phyloP scores from a whole-genome alignment of 2,797 vertebrate species.

The Galagoides demidoff region DNA sequence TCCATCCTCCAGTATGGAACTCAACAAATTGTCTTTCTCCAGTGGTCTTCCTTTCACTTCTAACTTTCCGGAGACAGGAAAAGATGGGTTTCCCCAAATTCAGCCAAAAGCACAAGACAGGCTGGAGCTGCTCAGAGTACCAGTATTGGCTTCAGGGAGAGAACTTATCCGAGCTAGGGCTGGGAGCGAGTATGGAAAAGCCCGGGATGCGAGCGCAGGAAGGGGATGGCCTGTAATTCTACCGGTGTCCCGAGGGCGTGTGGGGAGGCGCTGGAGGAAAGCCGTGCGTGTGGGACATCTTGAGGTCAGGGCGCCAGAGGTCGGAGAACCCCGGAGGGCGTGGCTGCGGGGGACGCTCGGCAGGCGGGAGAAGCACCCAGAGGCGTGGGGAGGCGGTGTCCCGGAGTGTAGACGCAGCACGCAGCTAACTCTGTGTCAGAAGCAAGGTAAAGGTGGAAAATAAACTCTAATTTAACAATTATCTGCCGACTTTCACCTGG shows the following conservation, averaged over 20 bases:
- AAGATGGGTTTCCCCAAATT: not conserved
- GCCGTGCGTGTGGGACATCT: fast-evolving
- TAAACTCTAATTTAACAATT: not conserved
- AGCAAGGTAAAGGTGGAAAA: not conserved
- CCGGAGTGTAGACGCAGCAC: not conserved
- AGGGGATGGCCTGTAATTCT: not conserved
- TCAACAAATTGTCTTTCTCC: not conserved
- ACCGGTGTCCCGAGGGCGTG: fast-evolving
- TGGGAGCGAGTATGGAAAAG: not conserved
- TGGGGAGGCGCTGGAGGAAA: not conserved
- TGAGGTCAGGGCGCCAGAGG: not conserved
- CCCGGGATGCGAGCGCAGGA: not conserved
- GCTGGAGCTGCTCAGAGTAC: not conserved
- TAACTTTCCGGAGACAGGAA: not conserved
- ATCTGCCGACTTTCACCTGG: not conserved
- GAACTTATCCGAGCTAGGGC: not conserved
- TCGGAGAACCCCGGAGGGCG: not conserved
- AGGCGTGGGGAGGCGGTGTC: too few species aligned
- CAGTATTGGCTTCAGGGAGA: not conserved
- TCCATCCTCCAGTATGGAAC: not conserved
- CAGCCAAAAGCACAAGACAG: not conserved
- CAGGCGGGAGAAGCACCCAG: not conserved
- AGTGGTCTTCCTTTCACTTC: not conserved
- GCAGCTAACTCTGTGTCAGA: not conserved
- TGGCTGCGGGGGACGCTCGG: not conserved